A percentile compares a stretch with the other conserved stretches of the same genome.
phyloP scores from a whole-genome alignment of 1,140 invertebrate species.

The Triops longicaudatus region DNA sequence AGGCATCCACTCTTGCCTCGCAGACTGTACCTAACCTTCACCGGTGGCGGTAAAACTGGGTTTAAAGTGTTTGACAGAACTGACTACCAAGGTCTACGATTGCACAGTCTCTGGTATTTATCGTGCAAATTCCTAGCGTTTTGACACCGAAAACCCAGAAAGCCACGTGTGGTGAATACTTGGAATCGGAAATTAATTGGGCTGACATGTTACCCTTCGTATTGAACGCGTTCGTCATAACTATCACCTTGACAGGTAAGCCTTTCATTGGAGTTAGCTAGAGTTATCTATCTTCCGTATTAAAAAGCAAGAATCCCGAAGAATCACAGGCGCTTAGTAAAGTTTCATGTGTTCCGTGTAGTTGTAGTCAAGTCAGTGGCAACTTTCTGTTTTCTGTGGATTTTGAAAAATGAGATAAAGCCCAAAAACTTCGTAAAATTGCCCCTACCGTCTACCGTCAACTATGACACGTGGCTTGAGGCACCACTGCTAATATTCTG shows the following conservation, averaged over 20 bases:
- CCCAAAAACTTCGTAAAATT: neutral
- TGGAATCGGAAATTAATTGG: too few species aligned
- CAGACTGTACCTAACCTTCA: slow-evolving; percentile 10
- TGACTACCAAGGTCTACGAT: neutral
- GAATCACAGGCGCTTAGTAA: neutral
- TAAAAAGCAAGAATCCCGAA: neutral
- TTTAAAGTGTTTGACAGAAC: neutral
- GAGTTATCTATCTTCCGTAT: neutral
- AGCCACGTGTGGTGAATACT: neutral
- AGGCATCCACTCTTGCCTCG: neutral
- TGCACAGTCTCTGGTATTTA: neutral
- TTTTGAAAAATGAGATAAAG: neutral
- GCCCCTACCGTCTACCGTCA: neutral
- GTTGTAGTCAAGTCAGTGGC: too few species aligned
- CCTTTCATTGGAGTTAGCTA: neutral
- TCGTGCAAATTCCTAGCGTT: too few species aligned
- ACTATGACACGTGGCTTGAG: neutral
- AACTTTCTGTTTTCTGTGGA: too few species aligned
- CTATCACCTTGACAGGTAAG: neutral
- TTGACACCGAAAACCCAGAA: neutral
- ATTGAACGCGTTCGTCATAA: neutral
- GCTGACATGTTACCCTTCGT: neutral
- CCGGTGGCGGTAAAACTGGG: neutral
- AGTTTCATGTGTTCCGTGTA: neutral
- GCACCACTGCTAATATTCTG: neutral